Evolutionary conservation across 30 jellyfish, hydroid and myxozoan genomes (phyloP), one percentile per base, ranked within the genome.

Genomic region (Aurelia sp.): DNA sequence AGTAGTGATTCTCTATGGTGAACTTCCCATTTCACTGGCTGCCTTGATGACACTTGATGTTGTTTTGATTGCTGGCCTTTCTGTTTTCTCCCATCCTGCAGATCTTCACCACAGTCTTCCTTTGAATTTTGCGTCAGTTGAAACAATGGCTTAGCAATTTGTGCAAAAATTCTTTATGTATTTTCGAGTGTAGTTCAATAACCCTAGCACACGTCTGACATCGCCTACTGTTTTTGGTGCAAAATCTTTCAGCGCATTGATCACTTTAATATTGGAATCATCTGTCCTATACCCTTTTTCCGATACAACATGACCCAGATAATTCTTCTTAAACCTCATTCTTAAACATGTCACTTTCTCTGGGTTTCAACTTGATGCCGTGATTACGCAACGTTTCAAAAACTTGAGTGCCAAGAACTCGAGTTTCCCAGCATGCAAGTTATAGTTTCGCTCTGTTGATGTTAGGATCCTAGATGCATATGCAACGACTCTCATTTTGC

Each of bases 341-440:
- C 66, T 23, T 22, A 66, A 71, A 71, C 41, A 33, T 23, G 16
- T 4, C 6, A 58, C 67, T 1, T 7, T 58, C 4, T 58, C 4
- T 58, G 11, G 21, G 67, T 20, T 58, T 58, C 4, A 58, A 58
- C 13, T 58, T 58, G 16, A 58, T 58, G 6, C 67, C 67, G 13
- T 76, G 20, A 55, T 13, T 66, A 76, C 58, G 77, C 35, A 40
- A 13, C 27, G 67, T 11, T 37, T n/a, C 69, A 13, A 71, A 40
- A n/a, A 44, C 82, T 13, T 70, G n/a, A 78, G 44, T 33, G 86
- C 97, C 16, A 87, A 72, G 61, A 75, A 53, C 40, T 85, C 94
- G 53, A 73, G 64, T 63, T 85, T 85, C 3, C 89, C 89, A 17
- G 72, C 27, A 73, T 85, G 94, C 4, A 58, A 52, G 35, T 85